Percentiles rank a stretch among this genome's conserved stretches.
phyloP scores from a whole-genome alignment of 2,888 invertebrate species.

The Mythimna lalbum region DNA sequence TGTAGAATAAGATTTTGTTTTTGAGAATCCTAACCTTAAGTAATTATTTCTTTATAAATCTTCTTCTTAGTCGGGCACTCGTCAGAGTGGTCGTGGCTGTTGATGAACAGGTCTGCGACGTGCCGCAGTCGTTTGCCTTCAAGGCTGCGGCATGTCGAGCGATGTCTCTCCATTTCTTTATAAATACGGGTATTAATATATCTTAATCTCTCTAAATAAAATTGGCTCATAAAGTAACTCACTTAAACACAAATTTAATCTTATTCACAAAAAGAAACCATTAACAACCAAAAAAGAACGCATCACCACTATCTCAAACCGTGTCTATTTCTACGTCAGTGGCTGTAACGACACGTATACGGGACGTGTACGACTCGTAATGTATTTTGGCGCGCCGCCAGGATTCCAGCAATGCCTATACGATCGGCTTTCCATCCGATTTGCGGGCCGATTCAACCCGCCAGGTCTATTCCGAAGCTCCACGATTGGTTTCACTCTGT shows the following conservation, averaged over 20 bases:
- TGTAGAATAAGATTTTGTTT: no score
- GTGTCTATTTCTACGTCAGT: conserved; percentile 62
- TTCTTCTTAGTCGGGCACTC: no score
- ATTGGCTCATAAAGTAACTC: neutral
- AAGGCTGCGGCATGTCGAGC: no score
- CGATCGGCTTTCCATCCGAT: conserved; percentile 73
- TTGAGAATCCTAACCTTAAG: no score
- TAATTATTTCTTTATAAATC: no score
- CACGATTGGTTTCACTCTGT: conserved; percentile 73
- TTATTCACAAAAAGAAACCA: conserved; percentile 17
- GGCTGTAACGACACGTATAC: conserved; percentile 66
- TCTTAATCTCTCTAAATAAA: no score
- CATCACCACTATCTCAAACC: conserved; percentile 57
- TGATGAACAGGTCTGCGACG: no score
- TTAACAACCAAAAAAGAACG: conserved; percentile 28
- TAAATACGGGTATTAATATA: no score
- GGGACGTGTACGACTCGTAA: conserved; percentile 68
- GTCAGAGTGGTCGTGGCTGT: no score
- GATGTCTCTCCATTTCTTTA: no score
- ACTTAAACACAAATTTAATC: neutral
- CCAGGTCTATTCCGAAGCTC: conserved; percentile 65
- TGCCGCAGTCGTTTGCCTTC: no score
- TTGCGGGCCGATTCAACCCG: conserved; percentile 65
- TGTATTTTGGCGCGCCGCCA: conserved; percentile 73
- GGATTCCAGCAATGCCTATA: conserved; percentile 68